phyloP scores from a whole-genome alignment of 2,888 invertebrate species.

The Melanostoma mellinum region DNA sequence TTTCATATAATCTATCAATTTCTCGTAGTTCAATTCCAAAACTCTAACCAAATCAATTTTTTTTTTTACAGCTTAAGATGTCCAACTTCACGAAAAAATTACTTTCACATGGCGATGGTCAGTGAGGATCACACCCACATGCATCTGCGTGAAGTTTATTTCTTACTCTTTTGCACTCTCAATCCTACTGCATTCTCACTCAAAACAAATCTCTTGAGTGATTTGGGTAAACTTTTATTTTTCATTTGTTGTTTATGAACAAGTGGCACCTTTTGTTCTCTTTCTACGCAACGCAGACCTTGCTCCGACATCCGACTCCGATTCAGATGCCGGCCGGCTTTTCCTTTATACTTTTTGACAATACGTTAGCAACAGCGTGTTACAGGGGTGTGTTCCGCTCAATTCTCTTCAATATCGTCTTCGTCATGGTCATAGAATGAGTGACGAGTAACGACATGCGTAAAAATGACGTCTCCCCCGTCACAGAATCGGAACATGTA shows the following conservation, averaged over 20 bases:
- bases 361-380: constrained; percentile 63
- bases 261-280: constrained; percentile 12
- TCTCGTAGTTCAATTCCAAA: no score
- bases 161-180: no score
- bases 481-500: constrained; percentile 8
- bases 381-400: constrained; percentile 55
- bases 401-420: constrained; percentile 13
- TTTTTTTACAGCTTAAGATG: no score
- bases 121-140: no score
- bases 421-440: constrained; percentile 39
- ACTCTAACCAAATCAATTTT: no score
- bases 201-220: constrained; percentile 22
- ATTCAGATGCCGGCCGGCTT: constrained; percentile 50
- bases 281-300: constrained; percentile 30
- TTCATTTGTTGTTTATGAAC: not conserved
- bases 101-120: no score
- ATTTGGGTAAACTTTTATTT: no score
- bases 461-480: constrained; percentile 56
- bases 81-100: no score
- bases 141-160: no score
- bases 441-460: constrained; percentile 65
- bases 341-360: constrained; percentile 32
- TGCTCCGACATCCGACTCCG: not conserved
- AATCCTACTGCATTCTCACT: no score
- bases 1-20: no score